Evolutionary conservation across 2,888 invertebrate genomes (phyloP), one percentile per base, ranked within the genome.

Genomic region (Eristalis pertinax): DNA sequence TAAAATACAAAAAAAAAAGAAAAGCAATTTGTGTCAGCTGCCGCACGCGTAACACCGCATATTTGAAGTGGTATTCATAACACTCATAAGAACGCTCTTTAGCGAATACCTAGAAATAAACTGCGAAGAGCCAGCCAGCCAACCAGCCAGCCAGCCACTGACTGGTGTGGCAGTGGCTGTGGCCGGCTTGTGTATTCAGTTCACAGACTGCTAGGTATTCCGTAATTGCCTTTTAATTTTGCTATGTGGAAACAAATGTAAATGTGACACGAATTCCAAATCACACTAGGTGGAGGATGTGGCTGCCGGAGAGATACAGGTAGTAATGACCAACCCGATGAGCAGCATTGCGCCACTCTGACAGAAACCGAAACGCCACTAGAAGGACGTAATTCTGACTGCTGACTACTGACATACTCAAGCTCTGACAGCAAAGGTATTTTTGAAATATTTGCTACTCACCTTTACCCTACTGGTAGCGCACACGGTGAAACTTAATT

Each of bases 181-280:
- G n/a, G 5, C 50, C 50, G 50, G 50, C 60, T 60, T 60, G 26
- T 60, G 60, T 60, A 60, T 60, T 60, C 60, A 24, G 26, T 29
- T 26, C 60, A 60, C 60, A 60, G 60, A 60, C 60, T 60, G 60
- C 60, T 60, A 60, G 60, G 60, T 60, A 60, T 60, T 24, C 60
- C 60, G 60, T 60, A 60, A 60, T 60, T 60, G 60, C 60, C 26
- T 60, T 60, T 60, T 60, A 60, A 60, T 60, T 60, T 60, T n/a
- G 60, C 50, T 60, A 60, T 60, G 60, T 60, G 60, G 60, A 60
- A 60, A 60, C 60, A 60, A 60, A 60, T 60, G 60, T 29, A 29
- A 60, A 29, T 60, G 60, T 60, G 60, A 60, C 60, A 29, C 60
- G 60, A 60, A 60, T 60, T 24, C 60, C 26, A 60, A 60, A 60